phyloP scores from a whole-genome alignment of 2,797 vertebrate species.

The Protonibea diacanthus region DNA sequence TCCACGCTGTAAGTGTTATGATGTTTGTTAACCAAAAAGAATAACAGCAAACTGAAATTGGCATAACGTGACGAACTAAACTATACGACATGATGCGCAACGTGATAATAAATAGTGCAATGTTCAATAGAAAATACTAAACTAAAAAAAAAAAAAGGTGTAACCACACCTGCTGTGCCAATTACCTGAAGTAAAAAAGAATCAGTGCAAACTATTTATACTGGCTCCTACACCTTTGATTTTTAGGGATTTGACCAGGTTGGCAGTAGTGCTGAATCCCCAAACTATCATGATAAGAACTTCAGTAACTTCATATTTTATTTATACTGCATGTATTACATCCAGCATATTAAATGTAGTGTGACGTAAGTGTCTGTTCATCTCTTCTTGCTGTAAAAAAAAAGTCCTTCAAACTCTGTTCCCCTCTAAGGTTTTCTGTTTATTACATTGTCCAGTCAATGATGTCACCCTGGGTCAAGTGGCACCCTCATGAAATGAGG shows the following conservation, averaged over 20 bases:
- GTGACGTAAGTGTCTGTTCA: conserved; percentile 1
- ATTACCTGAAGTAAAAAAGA: too few relatives aligned
- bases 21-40: too few relatives aligned
- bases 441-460: conserved; percentile 54
- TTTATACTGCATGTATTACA: background rate
- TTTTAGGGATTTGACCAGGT: background rate
- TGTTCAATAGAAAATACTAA: too few relatives aligned
- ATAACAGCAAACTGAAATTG: too few relatives aligned
- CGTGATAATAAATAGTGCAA: too few relatives aligned
- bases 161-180: too few relatives aligned
- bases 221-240: background rate
- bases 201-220: too few relatives aligned
- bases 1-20: too few relatives aligned
- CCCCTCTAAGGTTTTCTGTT: conserved; percentile 35
- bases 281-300: background rate
- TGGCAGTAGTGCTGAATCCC: background rate
- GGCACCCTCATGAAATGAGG: conserved; percentile 23
- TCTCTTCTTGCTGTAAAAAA: conserved; percentile 29
- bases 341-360: background rate
- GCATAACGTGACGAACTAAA: too few relatives aligned
- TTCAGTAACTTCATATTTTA: background rate
- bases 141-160: too few relatives aligned
- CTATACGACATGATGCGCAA: too few relatives aligned
- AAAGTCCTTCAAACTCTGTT: conserved; percentile 26
- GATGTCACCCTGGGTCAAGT: conserved; percentile 45